Base-by-base conservation (phyloP, 2,113 vertebrate species). In the Upupa epops region DNA sequence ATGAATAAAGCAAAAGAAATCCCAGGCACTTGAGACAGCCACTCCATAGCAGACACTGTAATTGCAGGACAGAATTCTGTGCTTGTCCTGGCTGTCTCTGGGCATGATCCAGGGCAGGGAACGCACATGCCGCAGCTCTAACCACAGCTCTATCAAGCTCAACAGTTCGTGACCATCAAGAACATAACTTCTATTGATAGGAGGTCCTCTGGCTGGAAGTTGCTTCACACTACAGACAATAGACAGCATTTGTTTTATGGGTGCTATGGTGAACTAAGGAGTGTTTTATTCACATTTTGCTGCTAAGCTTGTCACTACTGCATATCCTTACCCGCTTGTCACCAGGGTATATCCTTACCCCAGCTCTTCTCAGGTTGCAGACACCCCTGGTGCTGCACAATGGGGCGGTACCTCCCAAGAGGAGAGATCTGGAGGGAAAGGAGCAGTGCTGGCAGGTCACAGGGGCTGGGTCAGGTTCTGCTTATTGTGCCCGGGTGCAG, bases 161-260 rank as follows among this genome's bases (percentile, higher is more conserved):
- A 58, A 52, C 5, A 25, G 5, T 52, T 64, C 7, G 11, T 56
- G 28, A 26, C n/a, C 49, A 40, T 16, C 28, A 46, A 36, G 21
- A 80, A 49, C 2, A 16, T 1, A 31, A 26, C 22, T 85, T 60
- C 17, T 11, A 22, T 13, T 5, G 37, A 4, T 9, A 6, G 9
- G 45, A 63, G 55, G 21, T 95, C 14, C 54, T 64, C 37, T 20
- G 52, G 17, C 31, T 88, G 64, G 45, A 45, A 76, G 64, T 29
- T 89, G 52, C 29, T 17, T 58, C 7, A 5, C 42, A 68, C 66
- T 19, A 65, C 63, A 72, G 55, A 54, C 32, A 10, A 46, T 14
- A 70, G 51, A 51, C 5, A 26, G 2, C 17, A 12, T 19, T 7
- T 9, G 42, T 28, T 77, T 31, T 10, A 37, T 0, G 0, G 1